Conservation (phyloP, 2,888 invertebrate genomes). For the Sericinus montela region DNA sequence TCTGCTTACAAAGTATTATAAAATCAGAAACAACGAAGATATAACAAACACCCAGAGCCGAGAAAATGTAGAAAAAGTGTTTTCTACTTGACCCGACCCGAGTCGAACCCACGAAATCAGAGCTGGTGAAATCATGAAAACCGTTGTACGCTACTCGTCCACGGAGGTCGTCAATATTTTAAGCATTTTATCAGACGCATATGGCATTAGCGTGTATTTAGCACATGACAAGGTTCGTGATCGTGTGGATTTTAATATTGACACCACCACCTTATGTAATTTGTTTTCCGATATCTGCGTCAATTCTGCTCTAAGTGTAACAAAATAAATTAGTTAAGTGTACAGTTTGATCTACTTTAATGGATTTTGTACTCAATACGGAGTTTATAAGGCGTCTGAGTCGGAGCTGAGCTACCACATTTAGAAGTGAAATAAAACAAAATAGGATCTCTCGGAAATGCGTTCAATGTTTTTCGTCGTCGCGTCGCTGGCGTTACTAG, state of each 20-base stretch:
- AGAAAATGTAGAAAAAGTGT: no score
- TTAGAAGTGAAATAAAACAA: slow-evolving; percentile 34
- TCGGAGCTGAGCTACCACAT: slow-evolving; percentile 17
- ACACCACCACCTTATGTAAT: slow-evolving; percentile 34
- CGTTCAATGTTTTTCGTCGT: slow-evolving; percentile 63
- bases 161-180: no score
- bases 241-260: slow-evolving; percentile 51
- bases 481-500: slow-evolving; percentile 66
- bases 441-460: slow-evolving; percentile 68
- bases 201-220: slow-evolving; percentile 44
- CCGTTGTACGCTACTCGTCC: no score
- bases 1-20: no score
- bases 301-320: slow-evolving; percentile 38
- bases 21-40: no score
- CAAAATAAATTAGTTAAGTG: slow-evolving; percentile 43
- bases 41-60: no score
- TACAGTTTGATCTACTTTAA: slow-evolving; percentile 56
- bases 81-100: no score
- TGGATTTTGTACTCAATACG: slow-evolving; percentile 50
- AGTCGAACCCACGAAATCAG: no score
- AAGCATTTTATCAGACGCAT: slow-evolving; percentile 2
- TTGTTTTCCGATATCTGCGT: slow-evolving; percentile 47
- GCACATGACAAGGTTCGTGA: slow-evolving; percentile 48
- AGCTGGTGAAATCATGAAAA: no score
- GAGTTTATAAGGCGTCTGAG: slow-evolving; percentile 43